phyloP scores from a whole-genome alignment of 2,113 vertebrate genomes.

The Rynchops niger region DNA sequence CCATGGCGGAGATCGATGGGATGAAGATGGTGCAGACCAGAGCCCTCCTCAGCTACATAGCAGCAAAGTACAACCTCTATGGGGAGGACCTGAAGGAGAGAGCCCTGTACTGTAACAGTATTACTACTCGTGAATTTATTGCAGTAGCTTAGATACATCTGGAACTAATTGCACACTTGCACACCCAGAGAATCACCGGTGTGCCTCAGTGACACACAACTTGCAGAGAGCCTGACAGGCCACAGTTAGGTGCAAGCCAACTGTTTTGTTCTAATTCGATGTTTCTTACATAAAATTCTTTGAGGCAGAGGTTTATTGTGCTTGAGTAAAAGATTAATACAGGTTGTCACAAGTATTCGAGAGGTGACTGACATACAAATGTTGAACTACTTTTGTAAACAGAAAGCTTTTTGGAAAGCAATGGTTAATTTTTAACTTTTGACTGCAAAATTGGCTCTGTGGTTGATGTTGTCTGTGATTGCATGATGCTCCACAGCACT shows the following conservation, averaged over 20 bases:
- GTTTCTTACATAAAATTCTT: background rate
- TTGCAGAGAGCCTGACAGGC: background rate
- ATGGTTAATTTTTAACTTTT: background rate
- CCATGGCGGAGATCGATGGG: slow-evolving; percentile 90
- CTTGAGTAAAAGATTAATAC: background rate
- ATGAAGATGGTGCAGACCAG: slow-evolving; percentile 87
- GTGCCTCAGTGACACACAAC: background rate
- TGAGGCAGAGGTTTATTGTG: background rate
- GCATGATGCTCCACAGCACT: background rate
- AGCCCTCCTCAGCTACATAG: slow-evolving; percentile 85
- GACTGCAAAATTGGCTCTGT: background rate
- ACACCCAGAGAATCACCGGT: background rate
- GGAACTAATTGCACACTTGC: background rate
- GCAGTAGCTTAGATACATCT: background rate
- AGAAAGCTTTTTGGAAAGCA: background rate
- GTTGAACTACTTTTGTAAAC: background rate
- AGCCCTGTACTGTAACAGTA: slow-evolving; percentile 71
- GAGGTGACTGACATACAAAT: background rate
- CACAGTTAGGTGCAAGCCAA: background rate
- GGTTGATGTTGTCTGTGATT: background rate
- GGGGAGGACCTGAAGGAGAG: slow-evolving; percentile 84
- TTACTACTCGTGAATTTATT: background rate
- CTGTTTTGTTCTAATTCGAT: background rate
- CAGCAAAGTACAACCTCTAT: slow-evolving; percentile 86
- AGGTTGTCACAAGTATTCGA: background rate